Conservation (phyloP, 2,797 vertebrate genomes). For the Helicolenus hilgendorfi region DNA sequence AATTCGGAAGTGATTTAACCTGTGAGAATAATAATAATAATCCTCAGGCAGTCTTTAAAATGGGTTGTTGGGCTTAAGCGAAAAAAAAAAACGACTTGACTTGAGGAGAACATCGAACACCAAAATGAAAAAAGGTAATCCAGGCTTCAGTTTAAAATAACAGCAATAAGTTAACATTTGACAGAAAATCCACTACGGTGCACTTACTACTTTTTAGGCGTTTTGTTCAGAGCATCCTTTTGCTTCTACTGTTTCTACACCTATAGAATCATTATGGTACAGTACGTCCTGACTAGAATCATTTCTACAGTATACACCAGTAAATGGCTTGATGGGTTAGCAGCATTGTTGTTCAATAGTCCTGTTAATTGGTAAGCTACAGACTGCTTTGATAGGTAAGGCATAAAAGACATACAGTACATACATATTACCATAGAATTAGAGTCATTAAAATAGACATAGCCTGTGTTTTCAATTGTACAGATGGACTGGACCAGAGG, state of each 20-base stretch:
- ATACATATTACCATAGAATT: constrained; percentile 77
- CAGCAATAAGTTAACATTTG: constrained; percentile 81
- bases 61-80: constrained; percentile 78
- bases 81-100: constrained; percentile 53
- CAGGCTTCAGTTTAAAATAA: constrained; percentile 76
- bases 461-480: constrained; percentile 67
- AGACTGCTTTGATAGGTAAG: constrained; percentile 83
- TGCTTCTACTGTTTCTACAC: constrained; percentile 67
- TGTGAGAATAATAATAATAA: constrained; percentile 77
- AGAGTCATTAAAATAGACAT: constrained; percentile 81
- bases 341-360: constrained; percentile 85
- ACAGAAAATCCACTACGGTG: constrained; percentile 64
- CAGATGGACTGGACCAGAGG: constrained; percentile 65
- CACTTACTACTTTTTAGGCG: constrained; percentile 62
- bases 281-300: constrained; percentile 66
- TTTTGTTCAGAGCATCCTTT: constrained; percentile 60
- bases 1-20: constrained; percentile 84
- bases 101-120: constrained; percentile 69
- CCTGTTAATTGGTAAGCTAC: constrained; percentile 83
- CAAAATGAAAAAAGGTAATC: constrained; percentile 76
- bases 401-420: constrained; percentile 66
- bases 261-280: constrained; percentile 63
- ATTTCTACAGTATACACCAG: constrained; percentile 77
- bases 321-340: constrained; percentile 83
- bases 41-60: constrained; percentile 83